phyloP scores from a whole-genome alignment of 2,888 invertebrate genomes.

The Mycogona germanica region DNA sequence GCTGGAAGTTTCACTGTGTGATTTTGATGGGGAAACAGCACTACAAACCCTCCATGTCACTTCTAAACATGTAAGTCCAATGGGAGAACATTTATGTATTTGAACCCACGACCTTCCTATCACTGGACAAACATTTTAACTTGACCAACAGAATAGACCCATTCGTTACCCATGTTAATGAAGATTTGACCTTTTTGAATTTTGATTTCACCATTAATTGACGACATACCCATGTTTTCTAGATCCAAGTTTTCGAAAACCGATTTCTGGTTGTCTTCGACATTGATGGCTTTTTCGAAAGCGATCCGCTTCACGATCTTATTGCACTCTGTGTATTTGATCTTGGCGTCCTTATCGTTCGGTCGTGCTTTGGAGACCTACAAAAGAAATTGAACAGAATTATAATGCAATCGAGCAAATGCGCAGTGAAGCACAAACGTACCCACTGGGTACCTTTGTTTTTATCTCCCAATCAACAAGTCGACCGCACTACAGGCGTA shows the following conservation, averaged over 20 bases:
- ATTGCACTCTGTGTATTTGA: conserved; percentile 84
- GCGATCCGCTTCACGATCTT: conserved; percentile 91
- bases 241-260: conserved; percentile 80
- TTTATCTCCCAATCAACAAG: too few species aligned
- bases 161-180: conserved; percentile 32
- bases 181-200: conserved; percentile 10
- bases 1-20: too few species aligned
- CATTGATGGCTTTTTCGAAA: conserved; percentile 93
- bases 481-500: too few species aligned
- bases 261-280: conserved; percentile 74
- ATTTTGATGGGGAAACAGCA: too few species aligned
- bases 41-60: too few species aligned
- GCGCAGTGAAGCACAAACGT: too few species aligned
- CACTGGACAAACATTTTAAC: neutral
- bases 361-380: conserved; percentile 85
- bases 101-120: too few species aligned
- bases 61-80: too few species aligned
- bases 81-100: too few species aligned
- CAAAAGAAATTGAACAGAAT: too few species aligned
- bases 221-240: conserved; percentile 65
- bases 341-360: conserved; percentile 84
- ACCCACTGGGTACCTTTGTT: too few species aligned
- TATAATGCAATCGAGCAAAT: neutral
- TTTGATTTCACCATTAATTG: neutral
- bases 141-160: neutral